A percentile compares a stretch with the other conserved stretches of the same genome.
Evolutionary conservation across 2,888 invertebrate genomes (phyloP).

Genomic region (Drosophila atripex): DNA sequence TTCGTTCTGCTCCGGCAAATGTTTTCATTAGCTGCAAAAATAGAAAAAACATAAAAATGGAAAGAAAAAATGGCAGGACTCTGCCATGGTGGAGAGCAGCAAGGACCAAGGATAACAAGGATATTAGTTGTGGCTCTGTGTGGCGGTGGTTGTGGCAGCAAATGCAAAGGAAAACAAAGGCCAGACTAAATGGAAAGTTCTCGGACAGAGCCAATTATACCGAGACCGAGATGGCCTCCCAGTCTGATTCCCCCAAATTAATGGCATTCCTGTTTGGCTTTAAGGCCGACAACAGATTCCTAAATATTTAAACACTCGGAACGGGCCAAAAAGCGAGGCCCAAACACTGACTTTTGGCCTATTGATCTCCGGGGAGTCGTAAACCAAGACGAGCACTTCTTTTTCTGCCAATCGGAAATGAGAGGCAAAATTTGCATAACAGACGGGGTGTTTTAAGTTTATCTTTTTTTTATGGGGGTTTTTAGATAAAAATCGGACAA

Average conservation of each 20-base stretch:
- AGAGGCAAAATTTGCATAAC: background rate
- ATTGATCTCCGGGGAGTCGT: conserved; percentile 26
- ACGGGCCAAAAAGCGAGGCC: background rate
- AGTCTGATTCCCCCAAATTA: conserved; percentile 16
- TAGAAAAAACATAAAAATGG: background rate
- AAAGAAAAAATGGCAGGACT: background rate
- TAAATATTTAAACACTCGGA: conserved; percentile 15
- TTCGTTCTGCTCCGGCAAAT: conserved; percentile 57
- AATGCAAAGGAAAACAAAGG: conserved; percentile 24
- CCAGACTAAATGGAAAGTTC: conserved; percentile 32
- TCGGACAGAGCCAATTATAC: conserved; percentile 27
- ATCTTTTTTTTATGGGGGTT: too few species aligned
- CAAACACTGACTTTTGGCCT: background rate
- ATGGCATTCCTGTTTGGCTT: conserved; percentile 11
- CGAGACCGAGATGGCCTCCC: conserved; percentile 10
- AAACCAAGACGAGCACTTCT: conserved; percentile 1
- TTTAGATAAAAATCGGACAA: too few species aligned
- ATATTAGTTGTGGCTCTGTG: background rate
- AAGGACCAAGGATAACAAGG: conserved; percentile 14
- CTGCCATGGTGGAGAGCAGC: background rate
- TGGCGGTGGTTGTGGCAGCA: background rate
- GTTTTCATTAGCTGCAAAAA: conserved; percentile 68
- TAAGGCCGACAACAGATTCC: conserved; percentile 3
- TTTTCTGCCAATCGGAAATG: conserved; percentile 8
- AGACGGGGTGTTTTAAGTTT: background rate